phyloP scores from a whole-genome alignment of 2,113 vertebrate species.

The Catharus fuscescens region DNA sequence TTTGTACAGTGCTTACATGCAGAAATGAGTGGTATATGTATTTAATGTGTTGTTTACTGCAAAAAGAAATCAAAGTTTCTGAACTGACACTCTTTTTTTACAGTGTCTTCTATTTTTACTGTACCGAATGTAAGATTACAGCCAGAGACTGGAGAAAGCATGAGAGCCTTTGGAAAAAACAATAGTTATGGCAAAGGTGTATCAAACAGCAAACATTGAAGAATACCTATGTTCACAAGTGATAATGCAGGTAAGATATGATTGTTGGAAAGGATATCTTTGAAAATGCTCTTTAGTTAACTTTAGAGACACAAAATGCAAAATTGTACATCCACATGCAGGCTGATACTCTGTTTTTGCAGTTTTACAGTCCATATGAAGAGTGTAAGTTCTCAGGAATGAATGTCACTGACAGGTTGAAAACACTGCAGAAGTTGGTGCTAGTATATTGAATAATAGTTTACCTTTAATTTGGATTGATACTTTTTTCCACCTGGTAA shows the following conservation, averaged over 20 bases:
- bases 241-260: constrained; percentile 75
- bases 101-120: constrained; percentile 97
- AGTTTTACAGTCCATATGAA: neutral
- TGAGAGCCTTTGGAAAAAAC: constrained; percentile 88
- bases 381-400: neutral
- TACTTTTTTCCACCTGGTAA: neutral
- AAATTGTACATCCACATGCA: fast-evolving
- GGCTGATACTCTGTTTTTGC: neutral
- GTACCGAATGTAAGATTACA: constrained; percentile 91
- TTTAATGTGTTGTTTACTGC: neutral
- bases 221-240: neutral
- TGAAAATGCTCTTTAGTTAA: neutral
- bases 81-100: constrained; percentile 27
- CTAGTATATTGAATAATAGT: neutral
- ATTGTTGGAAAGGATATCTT: neutral
- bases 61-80: neutral
- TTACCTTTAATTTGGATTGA: neutral
- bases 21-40: neutral
- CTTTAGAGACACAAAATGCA: neutral
- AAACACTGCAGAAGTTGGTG: neutral
- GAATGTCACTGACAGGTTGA: neutral
- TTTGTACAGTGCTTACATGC: neutral
- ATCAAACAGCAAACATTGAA: constrained; percentile 91
- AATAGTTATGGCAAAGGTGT: constrained; percentile 88
- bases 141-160: constrained; percentile 88